Evolutionary conservation across 2,888 invertebrate genomes (phyloP).

Genomic region (Drosophila austrosaltans): DNA sequence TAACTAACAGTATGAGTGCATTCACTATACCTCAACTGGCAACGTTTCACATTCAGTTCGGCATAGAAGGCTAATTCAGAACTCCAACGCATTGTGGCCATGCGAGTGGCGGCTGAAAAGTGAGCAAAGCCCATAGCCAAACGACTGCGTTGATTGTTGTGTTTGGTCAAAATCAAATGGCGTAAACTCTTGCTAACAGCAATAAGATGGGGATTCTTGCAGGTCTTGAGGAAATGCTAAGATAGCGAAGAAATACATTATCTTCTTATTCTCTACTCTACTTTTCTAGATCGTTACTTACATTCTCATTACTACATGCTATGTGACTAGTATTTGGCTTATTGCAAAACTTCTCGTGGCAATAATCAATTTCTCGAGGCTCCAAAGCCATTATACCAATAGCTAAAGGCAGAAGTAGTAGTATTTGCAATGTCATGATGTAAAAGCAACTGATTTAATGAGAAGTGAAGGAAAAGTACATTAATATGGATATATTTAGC

Average conservation of each 20-base stretch:
- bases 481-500: neutral
- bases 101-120: constrained; percentile 24
- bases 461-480: no score
- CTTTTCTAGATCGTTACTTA: neutral
- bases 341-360: neutral
- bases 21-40: neutral
- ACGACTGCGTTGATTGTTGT: constrained; percentile 33
- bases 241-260: no score
- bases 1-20: neutral
- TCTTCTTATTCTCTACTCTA: no score
- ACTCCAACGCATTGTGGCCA: constrained; percentile 45
- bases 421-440: neutral
- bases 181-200: no score
- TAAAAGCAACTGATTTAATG: neutral
- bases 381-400: neutral
- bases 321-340: neutral
- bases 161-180: constrained; percentile 21
- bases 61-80: constrained; percentile 21
- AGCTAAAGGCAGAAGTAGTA: neutral
- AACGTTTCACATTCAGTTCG: constrained; percentile 16
- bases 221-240: neutral
- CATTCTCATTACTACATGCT: neutral
- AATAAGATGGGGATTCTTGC: neutral
- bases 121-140: constrained; percentile 30
- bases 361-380: neutral